Evolutionary conservation across 2,888 invertebrate genomes (phyloP).

Genomic region (Drosophila imparisetae): DNA sequence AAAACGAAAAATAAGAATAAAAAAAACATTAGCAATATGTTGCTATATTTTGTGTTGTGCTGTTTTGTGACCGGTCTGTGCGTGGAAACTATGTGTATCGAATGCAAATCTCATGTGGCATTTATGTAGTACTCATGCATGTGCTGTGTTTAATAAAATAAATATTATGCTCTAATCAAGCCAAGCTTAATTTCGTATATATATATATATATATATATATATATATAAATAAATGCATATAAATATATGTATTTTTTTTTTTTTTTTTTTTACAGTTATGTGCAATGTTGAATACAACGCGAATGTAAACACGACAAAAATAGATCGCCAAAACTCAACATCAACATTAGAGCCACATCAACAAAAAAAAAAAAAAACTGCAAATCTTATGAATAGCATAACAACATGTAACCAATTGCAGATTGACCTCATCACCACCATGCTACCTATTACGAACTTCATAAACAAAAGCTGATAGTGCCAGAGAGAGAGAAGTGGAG

Average conservation of each 20-base stretch:
- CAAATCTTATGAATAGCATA: constrained; percentile 45
- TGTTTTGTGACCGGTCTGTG: constrained; percentile 26
- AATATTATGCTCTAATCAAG: constrained; percentile 23
- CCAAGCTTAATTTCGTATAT: constrained; percentile 2
- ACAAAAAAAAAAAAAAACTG: constrained; percentile 11
- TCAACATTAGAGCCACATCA: constrained; percentile 12
- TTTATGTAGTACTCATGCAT: constrained; percentile 17
- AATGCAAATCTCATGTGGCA: constrained; percentile 32
- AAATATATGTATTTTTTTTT: constrained; percentile 14
- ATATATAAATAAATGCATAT: neutral
- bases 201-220: neutral
- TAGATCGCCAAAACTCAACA: constrained; percentile 12
- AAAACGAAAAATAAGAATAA: constrained; percentile 1
- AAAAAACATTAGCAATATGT: constrained; percentile 40
- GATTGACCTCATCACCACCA: constrained; percentile 30
- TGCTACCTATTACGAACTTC: constrained; percentile 15
- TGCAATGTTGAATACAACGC: constrained; percentile 61
- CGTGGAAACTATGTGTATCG: constrained; percentile 23
- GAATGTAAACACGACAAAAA: constrained; percentile 45
- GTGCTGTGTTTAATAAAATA: constrained; percentile 9
- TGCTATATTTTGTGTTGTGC: constrained; percentile 31
- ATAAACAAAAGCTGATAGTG: constrained; percentile 19
- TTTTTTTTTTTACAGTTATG: constrained; percentile 56
- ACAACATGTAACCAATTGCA: constrained; percentile 14
- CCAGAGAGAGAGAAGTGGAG: neutral